phyloP scores from a whole-genome alignment of 2,113 vertebrate species.

The Anhinga rufa region DNA sequence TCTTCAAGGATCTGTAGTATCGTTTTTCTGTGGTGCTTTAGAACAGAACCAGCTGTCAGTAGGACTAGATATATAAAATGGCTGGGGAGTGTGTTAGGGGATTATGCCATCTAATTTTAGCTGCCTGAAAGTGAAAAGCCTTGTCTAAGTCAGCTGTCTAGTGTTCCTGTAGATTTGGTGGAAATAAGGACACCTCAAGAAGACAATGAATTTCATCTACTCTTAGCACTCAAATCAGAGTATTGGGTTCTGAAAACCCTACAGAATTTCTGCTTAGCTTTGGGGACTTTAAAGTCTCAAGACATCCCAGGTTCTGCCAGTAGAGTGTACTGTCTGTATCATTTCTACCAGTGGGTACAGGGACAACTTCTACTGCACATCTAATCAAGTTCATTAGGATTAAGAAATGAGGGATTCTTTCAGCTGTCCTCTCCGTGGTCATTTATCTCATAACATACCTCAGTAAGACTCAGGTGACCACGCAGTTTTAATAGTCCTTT shows the following conservation, averaged over 20 bases:
- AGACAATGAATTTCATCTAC: not conserved
- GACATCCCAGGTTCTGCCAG: not conserved
- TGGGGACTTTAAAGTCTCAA: not conserved
- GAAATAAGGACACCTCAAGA: not conserved
- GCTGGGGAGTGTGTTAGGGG: not conserved
- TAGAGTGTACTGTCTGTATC: not conserved
- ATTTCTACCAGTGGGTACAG: not conserved
- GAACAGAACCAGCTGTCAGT: slow-evolving; percentile 29
- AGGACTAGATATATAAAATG: not conserved
- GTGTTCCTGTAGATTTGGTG: not conserved
- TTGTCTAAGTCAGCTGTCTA: not conserved
- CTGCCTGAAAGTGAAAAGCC: not conserved
- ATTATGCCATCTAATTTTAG: slow-evolving; percentile 8
- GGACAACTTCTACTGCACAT: not conserved
- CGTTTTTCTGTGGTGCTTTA: slow-evolving; percentile 14
- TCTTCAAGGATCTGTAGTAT: slow-evolving; percentile 13
- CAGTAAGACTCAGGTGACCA: not conserved
- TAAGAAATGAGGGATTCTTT: not conserved
- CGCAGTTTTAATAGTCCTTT: not conserved
- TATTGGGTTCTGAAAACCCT: not conserved
- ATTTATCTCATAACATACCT: not conserved
- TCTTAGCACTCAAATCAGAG: not conserved
- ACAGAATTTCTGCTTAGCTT: not conserved
- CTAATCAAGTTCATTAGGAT: not conserved
- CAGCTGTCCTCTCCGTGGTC: not conserved